Percentiles rank a stretch among this genome's conserved stretches.
phyloP scores from a whole-genome alignment of 1,140 invertebrate species.

The Hydropsyche tenuis region DNA sequence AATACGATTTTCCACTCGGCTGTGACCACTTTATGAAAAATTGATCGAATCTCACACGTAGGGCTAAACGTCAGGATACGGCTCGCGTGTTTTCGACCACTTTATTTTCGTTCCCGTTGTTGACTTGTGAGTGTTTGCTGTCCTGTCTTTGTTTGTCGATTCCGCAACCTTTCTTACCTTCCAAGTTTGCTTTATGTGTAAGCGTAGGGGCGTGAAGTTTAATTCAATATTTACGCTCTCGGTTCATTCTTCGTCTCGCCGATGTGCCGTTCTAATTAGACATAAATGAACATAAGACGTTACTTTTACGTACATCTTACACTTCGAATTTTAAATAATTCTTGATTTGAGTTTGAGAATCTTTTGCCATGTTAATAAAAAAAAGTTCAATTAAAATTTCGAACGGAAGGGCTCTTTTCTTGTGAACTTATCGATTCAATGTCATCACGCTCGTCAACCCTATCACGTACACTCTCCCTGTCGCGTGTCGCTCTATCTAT shows the following conservation, averaged over 20 bases:
- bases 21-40: too few relatives aligned
- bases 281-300: background rate
- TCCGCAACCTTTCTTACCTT: conserved; percentile 36
- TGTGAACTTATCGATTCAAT: conserved; percentile 19
- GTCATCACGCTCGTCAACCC: conserved; percentile 19
- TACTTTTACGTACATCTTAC: too few relatives aligned
- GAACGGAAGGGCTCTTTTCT: background rate
- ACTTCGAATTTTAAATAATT: too few relatives aligned
- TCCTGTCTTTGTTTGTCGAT: conserved; percentile 34
- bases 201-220: conserved; percentile 31
- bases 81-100: conserved; percentile 1
- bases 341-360: background rate
- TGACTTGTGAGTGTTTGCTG: conserved; percentile 28
- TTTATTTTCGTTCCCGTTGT: conserved; percentile 21
- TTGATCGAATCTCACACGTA: background rate
- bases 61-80: background rate
- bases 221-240: conserved; percentile 24
- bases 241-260: conserved; percentile 18
- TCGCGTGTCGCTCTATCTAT: conserved; percentile 24
- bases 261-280: conserved; percentile 24
- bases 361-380: too few relatives aligned
- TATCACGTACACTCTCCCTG: conserved; percentile 22
- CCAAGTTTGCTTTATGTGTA: conserved; percentile 30
- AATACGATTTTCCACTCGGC: too few relatives aligned
- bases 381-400: too few relatives aligned